Evolutionary conservation across 1,140 invertebrate genomes (phyloP).

Genomic region (Nephila pilipes): DNA sequence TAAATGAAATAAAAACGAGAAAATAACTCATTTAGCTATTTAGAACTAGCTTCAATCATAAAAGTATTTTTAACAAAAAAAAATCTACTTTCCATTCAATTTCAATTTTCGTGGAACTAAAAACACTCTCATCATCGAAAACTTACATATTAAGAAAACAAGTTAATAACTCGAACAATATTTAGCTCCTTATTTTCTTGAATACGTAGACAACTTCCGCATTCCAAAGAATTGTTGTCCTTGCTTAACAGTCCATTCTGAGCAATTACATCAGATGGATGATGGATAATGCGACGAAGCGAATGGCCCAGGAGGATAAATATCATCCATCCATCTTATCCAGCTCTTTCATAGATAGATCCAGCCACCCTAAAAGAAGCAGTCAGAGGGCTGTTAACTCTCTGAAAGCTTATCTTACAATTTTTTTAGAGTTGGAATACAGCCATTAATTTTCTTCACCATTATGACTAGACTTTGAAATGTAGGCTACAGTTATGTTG

Average conservation of each 20-base stretch:
- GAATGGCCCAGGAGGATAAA: not conserved
- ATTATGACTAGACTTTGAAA: not conserved
- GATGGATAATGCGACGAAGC: not conserved
- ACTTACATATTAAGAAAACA: no score
- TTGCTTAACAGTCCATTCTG: not conserved
- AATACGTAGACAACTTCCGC: not conserved
- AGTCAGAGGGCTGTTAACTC: not conserved
- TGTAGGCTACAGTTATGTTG: not conserved
- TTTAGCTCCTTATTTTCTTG: not conserved
- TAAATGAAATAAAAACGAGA: no score
- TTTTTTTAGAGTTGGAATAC: not conserved
- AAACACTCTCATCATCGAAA: no score
- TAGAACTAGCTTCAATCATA: no score
- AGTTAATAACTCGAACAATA: not conserved
- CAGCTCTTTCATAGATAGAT: not conserved
- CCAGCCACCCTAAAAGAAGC: not conserved
- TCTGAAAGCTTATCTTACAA: not conserved
- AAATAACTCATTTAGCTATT: no score
- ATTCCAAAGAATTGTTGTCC: not conserved
- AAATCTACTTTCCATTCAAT: no score
- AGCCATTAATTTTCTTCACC: not conserved
- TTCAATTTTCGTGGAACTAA: no score
- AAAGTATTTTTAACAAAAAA: no score
- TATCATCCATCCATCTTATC: conserved; percentile 8
- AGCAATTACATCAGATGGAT: not conserved